A percentile compares a stretch with the other conserved stretches of the same genome.
These are phyloP conservation scores for Phenganax marumi DNA, from an alignment of 92 coral and sea anemone species.

Conservation along the genomic window DNA sequence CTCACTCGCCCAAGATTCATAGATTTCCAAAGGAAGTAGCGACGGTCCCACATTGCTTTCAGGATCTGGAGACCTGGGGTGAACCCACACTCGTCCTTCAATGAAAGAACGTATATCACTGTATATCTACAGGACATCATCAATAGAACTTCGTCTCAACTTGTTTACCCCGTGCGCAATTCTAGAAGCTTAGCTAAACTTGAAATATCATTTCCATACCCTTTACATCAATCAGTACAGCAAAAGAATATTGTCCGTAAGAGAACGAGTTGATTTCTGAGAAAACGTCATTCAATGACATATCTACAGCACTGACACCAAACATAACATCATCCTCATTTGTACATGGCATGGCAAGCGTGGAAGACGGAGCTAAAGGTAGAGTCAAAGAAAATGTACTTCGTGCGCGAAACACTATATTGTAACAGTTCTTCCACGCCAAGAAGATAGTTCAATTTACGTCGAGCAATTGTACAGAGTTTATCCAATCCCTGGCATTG, in stretches of 20 bases:
- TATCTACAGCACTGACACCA: slow-evolving; percentile 70
- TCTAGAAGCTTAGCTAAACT: too few species aligned
- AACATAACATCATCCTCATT: slow-evolving; percentile 40
- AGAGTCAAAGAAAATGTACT: background rate
- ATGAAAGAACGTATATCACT: background rate
- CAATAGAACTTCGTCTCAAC: too few species aligned
- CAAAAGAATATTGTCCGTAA: slow-evolving; percentile 35
- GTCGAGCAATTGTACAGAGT: too few species aligned
- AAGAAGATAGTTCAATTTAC: too few species aligned
- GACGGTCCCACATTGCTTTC: slow-evolving; percentile 35
- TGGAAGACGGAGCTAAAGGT: slow-evolving; percentile 27
- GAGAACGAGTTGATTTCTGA: slow-evolving; percentile 50
- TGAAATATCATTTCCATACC: background rate
- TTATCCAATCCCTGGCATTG: too few species aligned
- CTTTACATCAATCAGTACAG: slow-evolving; percentile 19
- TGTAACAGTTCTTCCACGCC: too few species aligned
- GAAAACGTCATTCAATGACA: slow-evolving; percentile 56
- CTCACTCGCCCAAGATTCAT: slow-evolving; percentile 33
- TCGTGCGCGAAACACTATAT: background rate
- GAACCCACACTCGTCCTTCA: slow-evolving; percentile 42
- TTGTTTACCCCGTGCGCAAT: too few species aligned
- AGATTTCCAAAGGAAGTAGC: slow-evolving; percentile 27
- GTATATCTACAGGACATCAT: background rate
- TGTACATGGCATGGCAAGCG: slow-evolving; percentile 58
- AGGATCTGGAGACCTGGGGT: slow-evolving; percentile 35